These are phyloP conservation scores for Amphimallon solstitiale DNA, from an alignment of 2,888 invertebrate genomes.

Conservation along the genomic window DNA sequence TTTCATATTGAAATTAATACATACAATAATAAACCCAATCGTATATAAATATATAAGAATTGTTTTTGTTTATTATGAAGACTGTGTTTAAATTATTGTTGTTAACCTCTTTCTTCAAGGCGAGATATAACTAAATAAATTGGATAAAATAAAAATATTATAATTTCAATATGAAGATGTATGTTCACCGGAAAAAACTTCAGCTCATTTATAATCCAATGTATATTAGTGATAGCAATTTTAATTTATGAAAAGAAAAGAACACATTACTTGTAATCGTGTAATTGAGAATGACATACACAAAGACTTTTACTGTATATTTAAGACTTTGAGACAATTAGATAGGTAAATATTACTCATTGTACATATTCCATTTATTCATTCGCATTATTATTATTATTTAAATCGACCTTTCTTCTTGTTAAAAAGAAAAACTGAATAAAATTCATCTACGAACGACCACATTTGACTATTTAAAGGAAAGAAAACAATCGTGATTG, in stretches of 20 bases:
- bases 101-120: too few relatives aligned
- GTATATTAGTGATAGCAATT: constrained; percentile 30
- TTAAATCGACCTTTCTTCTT: background rate
- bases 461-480: constrained; percentile 1
- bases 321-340: constrained; percentile 5
- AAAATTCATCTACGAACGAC: constrained; percentile 19
- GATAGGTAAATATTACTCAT: constrained; percentile 21
- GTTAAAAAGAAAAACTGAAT: constrained; percentile 22
- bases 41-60: too few relatives aligned
- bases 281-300: constrained; percentile 32
- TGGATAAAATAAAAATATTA: too few relatives aligned
- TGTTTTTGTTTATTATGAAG: too few relatives aligned
- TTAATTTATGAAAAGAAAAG: constrained; percentile 3
- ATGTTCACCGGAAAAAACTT: background rate
- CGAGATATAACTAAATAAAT: too few relatives aligned
- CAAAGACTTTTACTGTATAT: constrained; percentile 34
- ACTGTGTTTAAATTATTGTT: too few relatives aligned
- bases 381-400: constrained; percentile 14
- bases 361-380: constrained; percentile 37
- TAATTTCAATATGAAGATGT: constrained; percentile 25
- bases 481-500: too few relatives aligned
- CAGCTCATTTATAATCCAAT: background rate
- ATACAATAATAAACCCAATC: too few relatives aligned
- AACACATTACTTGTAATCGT: constrained; percentile 8
- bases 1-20: too few relatives aligned